Evolutionary conservation across 2,113 vertebrate genomes (phyloP).

Genomic region (Garra rufa): DNA sequence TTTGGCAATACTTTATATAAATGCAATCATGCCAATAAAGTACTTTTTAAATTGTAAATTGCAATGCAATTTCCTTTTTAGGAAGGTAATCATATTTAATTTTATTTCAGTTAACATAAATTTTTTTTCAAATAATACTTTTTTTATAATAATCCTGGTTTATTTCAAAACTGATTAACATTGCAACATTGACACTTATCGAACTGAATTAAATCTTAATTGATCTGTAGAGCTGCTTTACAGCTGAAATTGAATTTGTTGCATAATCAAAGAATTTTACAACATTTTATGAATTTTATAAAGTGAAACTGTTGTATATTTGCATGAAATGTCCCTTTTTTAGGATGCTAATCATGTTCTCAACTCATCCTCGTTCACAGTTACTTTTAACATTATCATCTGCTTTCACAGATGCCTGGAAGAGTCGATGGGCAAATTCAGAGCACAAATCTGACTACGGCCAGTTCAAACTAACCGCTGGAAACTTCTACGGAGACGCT

Average conservation of each 20-base stretch:
- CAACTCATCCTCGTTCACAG: neutral
- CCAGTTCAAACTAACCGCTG: slow-evolving; percentile 85
- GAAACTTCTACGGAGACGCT: slow-evolving; percentile 89
- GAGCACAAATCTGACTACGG: slow-evolving; percentile 94
- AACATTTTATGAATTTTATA: too few relatives aligned
- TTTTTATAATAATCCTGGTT: neutral
- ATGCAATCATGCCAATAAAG: neutral
- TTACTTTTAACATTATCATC: neutral
- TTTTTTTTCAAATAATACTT: too few relatives aligned
- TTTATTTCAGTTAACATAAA: neutral
- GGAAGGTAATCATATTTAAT: neutral
- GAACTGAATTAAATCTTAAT: too few relatives aligned
- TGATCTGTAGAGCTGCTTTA: neutral
- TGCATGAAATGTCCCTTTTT: neutral
- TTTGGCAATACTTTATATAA: neutral
- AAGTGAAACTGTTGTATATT: neutral
- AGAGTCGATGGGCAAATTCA: slow-evolving; percentile 87
- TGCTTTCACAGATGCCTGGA: slow-evolving; percentile 79
- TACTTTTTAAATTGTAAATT: too few relatives aligned
- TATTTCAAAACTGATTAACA: too few relatives aligned
- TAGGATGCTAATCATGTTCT: neutral
- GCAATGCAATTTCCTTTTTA: neutral
- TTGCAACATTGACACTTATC: too few relatives aligned
- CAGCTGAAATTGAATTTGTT: too few relatives aligned
- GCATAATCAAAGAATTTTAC: too few relatives aligned